Evolutionary conservation across 2,113 vertebrate species (phyloP).

Genomic region (Pterophyllum scalare): DNA sequence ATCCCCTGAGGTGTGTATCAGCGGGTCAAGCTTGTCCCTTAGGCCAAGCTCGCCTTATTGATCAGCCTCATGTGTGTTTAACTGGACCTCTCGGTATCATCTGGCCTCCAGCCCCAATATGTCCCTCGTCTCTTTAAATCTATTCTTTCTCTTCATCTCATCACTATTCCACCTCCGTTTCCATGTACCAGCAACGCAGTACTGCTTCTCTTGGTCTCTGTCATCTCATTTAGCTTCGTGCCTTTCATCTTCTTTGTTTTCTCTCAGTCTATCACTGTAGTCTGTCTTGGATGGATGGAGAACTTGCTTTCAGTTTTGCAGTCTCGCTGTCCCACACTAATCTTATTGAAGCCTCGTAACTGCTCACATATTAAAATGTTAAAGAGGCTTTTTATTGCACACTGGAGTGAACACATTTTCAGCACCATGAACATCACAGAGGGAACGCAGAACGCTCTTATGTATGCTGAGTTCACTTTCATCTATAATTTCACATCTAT

Average conservation of each 20-base stretch:
- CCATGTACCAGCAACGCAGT: background rate
- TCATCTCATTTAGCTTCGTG: slow-evolving; percentile 15
- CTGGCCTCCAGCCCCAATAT: slow-evolving; percentile 29
- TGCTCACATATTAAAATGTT: too few species aligned
- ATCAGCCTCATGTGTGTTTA: slow-evolving; percentile 48
- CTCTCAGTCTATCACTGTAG: slow-evolving; percentile 33
- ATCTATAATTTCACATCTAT: too few species aligned
- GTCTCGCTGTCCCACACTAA: background rate
- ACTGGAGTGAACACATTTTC: too few species aligned
- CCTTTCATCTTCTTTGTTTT: slow-evolving; percentile 6
- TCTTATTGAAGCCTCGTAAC: background rate
- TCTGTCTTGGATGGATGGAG: slow-evolving; percentile 1
- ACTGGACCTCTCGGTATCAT: slow-evolving; percentile 47
- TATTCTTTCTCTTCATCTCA: slow-evolving; percentile 26
- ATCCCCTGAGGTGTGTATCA: slow-evolving; percentile 1
- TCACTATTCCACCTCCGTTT: background rate
- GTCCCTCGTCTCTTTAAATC: slow-evolving; percentile 43
- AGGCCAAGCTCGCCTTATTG: slow-evolving; percentile 28
- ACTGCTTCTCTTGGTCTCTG: background rate
- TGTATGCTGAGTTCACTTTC: too few species aligned
- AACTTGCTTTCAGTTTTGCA: background rate
- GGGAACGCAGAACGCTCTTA: too few species aligned
- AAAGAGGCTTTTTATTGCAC: too few species aligned
- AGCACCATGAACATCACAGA: too few species aligned
- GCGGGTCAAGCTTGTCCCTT: slow-evolving; percentile 4